Percentiles rank a stretch among this genome's conserved stretches.
These are phyloP conservation scores for Zoanthus sociatus DNA, from an alignment of 92 coral and sea anemone species.

Conservation along the genomic window DNA sequence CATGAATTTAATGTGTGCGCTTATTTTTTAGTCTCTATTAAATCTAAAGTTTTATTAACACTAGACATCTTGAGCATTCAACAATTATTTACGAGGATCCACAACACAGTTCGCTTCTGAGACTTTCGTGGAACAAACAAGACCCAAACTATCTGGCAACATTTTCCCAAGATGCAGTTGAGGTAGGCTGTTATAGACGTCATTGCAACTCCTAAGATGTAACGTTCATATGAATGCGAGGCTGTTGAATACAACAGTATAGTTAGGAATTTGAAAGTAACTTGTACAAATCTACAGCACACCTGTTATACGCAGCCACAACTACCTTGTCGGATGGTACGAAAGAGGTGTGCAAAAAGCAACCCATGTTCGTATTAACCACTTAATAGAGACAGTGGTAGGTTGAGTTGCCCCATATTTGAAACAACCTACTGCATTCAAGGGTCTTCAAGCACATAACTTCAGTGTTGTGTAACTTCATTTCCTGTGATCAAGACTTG, in stretches of 20 bases:
- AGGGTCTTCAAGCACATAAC: neutral
- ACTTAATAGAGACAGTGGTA: neutral
- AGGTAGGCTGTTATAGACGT: conserved; percentile 56
- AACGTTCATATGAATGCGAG: no score
- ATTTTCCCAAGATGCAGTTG: conserved; percentile 97
- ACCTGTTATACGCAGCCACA: no score
- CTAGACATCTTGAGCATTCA: conserved; percentile 96
- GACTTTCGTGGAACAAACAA: conserved; percentile 99
- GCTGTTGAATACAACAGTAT: no score
- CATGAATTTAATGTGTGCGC: no score
- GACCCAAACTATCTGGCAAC: conserved; percentile 99
- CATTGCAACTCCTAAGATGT: no score
- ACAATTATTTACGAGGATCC: conserved; percentile 99
- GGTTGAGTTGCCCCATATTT: neutral
- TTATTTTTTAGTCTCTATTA: no score
- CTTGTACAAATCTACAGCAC: no score
- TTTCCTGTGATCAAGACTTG: neutral
- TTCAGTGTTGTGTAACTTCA: neutral
- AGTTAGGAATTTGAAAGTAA: no score
- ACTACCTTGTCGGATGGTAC: no score
- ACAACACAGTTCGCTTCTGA: conserved; percentile 89
- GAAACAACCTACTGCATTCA: neutral
- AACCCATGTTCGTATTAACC: no score
- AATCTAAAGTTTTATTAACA: no score
- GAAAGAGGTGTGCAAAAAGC: no score